These are phyloP conservation scores for Tortricodes alternella DNA, from an alignment of 2,888 invertebrate species.

Conservation along the genomic window DNA sequence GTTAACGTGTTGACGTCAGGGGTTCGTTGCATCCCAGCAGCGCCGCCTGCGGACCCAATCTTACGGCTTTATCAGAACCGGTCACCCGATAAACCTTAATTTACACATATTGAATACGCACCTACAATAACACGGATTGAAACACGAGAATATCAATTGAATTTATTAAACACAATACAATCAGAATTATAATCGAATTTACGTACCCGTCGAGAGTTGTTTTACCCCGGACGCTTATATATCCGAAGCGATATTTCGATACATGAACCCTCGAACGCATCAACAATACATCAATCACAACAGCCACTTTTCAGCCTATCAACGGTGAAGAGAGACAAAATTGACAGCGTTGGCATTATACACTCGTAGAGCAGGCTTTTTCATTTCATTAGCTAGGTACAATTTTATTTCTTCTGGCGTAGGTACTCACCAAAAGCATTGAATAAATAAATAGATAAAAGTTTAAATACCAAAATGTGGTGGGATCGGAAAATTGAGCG, in stretches of 20 bases:
- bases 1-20: conserved; percentile 28
- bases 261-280: conserved; percentile 15
- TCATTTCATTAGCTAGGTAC: neutral
- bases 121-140: conserved; percentile 5
- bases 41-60: conserved; percentile 22
- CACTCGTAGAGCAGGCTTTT: neutral
- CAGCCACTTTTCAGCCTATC: conserved; percentile 27
- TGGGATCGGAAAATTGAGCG: conserved; percentile 21
- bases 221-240: neutral
- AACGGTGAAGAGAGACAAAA: conserved; percentile 16
- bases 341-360: conserved; percentile 17
- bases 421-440: too few relatives aligned
- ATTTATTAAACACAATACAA: neutral
- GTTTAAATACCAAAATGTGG: conserved; percentile 27
- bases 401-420: conserved; percentile 23
- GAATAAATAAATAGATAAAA: conserved; percentile 28
- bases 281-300: conserved; percentile 28
- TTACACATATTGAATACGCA: conserved; percentile 9
- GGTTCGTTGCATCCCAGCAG: neutral
- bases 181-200: conserved; percentile 1
- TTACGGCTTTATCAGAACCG: conserved; percentile 28
- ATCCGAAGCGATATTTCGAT: conserved; percentile 10
- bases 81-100: conserved; percentile 22
- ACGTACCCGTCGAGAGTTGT: neutral
- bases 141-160: neutral